A percentile compares a stretch with the other conserved stretches of the same genome.
These are phyloP conservation scores for Ochropleura plecta DNA, from an alignment of 2,888 invertebrate species.

Conservation along the genomic window DNA sequence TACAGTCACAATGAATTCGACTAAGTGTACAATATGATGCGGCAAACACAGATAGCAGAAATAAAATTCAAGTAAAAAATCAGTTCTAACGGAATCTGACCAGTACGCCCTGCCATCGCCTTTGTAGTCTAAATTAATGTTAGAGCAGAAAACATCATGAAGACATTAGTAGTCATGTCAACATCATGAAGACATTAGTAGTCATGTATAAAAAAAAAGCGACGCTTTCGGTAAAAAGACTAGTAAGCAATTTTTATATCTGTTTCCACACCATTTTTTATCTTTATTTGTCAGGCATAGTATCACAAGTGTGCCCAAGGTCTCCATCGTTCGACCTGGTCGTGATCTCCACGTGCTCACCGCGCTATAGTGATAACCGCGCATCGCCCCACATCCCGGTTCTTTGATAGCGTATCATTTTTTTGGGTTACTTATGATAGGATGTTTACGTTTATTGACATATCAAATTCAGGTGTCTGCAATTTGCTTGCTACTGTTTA, in stretches of 20 bases:
- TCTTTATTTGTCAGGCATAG: neutral
- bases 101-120: no score
- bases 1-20: no score
- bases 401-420: conserved; percentile 14
- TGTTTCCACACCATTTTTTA: neutral
- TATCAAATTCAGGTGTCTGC: neutral
- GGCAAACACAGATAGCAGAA: no score
- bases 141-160: neutral
- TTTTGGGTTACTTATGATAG: neutral
- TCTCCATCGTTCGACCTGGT: conserved; percentile 32
- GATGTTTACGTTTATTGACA: conserved; percentile 2
- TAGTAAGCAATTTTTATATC: neutral
- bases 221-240: neutral
- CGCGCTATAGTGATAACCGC: conserved; percentile 27
- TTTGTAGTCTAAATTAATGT: neutral
- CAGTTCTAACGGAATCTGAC: no score
- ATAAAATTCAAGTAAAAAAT: no score
- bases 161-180: neutral
- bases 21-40: no score
- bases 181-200: neutral
- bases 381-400: conserved; percentile 22
- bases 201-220: neutral
- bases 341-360: conserved; percentile 38
- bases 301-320: conserved; percentile 23
- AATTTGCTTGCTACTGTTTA: neutral